Evolutionary conservation across 2,888 invertebrate species (phyloP), one percentile per base, ranked within the genome.

Genomic region (Cantharis nigra): DNA sequence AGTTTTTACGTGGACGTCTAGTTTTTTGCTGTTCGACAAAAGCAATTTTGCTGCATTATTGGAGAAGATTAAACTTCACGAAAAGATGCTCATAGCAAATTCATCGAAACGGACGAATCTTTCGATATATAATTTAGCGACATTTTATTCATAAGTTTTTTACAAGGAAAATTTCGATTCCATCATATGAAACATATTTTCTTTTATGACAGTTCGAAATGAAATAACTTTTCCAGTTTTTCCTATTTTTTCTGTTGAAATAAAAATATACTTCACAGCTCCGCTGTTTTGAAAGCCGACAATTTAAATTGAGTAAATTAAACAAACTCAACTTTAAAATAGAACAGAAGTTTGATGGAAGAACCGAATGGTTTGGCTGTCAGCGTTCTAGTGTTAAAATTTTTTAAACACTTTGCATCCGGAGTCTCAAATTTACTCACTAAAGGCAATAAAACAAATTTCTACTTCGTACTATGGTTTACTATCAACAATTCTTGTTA

Each of bases 401-500:
- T 23, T 5, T 23, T 23, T 16, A 16, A 23, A 5, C 23, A 23
- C 23, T 23, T 23, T 23, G 23, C 23, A 16, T 16, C 16, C 16
- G 16, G 16, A 16, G 16, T 16, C 16, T n/a, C n/a, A n/a, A n/a
- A n/a, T n/a, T n/a, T n/a, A n/a, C n/a, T n/a, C 16, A 16, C 16
- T 16, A 16, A 16, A 16, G 16, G 16, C 20, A 20, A 20, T 7
- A 49, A 49, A n/a, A n/a, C 7, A 49, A 49, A n/a, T 9, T 49
- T 13, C n/a, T n/a, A n/a, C n/a, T 49, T 49, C 7, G 5, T 49
- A 49, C n/a, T 49, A 49, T 49, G n/a, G 49, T 64, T 64, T 20
- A 49, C 13, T 26, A 20, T 94, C 93, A 85, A 94, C 93, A 81
- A 94, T 93, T 84, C 93, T 89, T 78, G 93, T 92, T 72, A 95